Evolutionary conservation across 2,113 vertebrate species (phyloP).

Genomic region (Xiphophorus hellerii): DNA sequence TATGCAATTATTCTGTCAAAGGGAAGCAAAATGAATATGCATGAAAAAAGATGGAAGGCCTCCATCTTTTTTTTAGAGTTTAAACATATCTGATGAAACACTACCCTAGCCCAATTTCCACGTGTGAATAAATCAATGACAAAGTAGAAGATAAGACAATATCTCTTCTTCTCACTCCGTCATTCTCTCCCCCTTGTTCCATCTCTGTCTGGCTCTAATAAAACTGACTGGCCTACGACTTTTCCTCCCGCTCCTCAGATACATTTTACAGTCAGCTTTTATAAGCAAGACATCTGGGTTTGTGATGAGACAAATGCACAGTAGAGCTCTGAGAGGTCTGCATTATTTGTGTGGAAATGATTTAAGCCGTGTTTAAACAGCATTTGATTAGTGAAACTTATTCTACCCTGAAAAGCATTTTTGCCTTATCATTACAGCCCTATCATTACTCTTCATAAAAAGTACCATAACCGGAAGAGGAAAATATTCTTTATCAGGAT

Average conservation of each 20-base stretch:
- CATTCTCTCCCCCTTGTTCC: background rate
- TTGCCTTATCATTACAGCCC: slow-evolving; percentile 39
- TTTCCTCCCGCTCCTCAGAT: slow-evolving; percentile 33
- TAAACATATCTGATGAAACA: slow-evolving; percentile 65
- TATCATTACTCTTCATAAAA: slow-evolving; percentile 35
- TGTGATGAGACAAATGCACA: slow-evolving; percentile 36
- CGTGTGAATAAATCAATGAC: slow-evolving; percentile 56
- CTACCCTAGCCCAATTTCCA: slow-evolving; percentile 50
- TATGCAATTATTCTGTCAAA: slow-evolving; percentile 67
- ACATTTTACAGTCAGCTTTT: slow-evolving; percentile 45
- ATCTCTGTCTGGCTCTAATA: slow-evolving; percentile 13
- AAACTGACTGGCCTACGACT: slow-evolving; percentile 31
- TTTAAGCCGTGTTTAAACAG: slow-evolving; percentile 21
- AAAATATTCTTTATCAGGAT: slow-evolving; percentile 21
- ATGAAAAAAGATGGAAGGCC: slow-evolving; percentile 36
- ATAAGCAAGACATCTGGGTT: slow-evolving; percentile 34
- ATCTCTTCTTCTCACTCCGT: background rate
- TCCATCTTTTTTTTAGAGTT: slow-evolving; percentile 46
- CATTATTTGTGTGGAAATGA: slow-evolving; percentile 3
- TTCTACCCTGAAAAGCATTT: slow-evolving; percentile 55
- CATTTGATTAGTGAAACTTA: slow-evolving; percentile 22
- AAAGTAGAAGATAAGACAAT: slow-evolving; percentile 35
- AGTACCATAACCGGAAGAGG: background rate
- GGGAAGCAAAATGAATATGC: slow-evolving; percentile 64
- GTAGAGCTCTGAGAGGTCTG: slow-evolving; percentile 34